Conservation (phyloP, 2,888 invertebrate genomes). For the Dromius quadrimaculatus region DNA sequence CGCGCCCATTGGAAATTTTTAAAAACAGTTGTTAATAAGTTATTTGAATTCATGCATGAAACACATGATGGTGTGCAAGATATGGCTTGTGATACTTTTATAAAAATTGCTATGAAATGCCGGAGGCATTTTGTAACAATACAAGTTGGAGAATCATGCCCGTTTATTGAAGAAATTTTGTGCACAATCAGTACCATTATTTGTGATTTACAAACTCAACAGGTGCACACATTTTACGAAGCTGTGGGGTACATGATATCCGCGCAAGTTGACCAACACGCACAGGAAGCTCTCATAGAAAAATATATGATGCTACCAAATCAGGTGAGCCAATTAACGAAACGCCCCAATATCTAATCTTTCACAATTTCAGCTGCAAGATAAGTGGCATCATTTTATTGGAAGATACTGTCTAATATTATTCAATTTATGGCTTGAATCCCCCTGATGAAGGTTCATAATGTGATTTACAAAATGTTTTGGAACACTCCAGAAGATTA, state of each 20-base stretch:
- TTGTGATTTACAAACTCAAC: conserved; percentile 98
- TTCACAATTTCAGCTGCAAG: too few species aligned
- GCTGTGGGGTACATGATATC: conserved; percentile 99
- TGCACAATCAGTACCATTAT: conserved; percentile 96
- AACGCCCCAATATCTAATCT: too few species aligned
- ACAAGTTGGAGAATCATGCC: conserved; percentile 95
- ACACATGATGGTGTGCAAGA: conserved; percentile 99
- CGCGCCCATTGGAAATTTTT: conserved; percentile 99
- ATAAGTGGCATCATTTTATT: too few species aligned
- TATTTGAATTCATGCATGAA: conserved; percentile 99
- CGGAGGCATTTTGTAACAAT: conserved; percentile 96
- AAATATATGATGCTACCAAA: conserved; percentile 98
- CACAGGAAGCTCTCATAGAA: conserved; percentile 95
- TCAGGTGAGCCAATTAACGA: conserved; percentile 79
- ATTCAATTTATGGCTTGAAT: too few species aligned
- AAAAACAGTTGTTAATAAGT: conserved; percentile 99
- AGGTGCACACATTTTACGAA: conserved; percentile 99
- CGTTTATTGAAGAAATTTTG: conserved; percentile 99
- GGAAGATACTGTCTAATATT: too few species aligned
- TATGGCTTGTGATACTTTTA: conserved; percentile 99
- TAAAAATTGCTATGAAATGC: conserved; percentile 99
- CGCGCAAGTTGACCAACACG: conserved; percentile 90
- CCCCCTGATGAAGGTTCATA: too few species aligned
- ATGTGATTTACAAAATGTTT: too few species aligned
- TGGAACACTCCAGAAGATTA: too few species aligned